These are phyloP conservation scores for Hippoglossus stenolepis DNA, from an alignment of 2,113 vertebrate genomes.

Conservation along the genomic window DNA sequence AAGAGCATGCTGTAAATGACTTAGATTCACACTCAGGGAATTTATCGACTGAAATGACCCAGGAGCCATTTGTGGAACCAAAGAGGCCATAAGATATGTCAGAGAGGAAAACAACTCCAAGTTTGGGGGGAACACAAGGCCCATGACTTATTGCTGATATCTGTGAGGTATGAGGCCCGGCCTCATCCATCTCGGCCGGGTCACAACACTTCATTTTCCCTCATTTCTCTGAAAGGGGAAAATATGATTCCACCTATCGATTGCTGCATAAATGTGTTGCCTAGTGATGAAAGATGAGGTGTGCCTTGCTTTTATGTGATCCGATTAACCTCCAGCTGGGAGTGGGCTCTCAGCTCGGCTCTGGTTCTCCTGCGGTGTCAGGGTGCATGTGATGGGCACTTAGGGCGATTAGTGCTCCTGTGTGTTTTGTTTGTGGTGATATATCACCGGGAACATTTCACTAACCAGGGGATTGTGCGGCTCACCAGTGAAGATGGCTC, in stretches of 20 bases:
- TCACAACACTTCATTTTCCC: slow-evolving; percentile 71
- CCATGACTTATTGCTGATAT: slow-evolving; percentile 48
- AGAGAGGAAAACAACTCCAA: slow-evolving; percentile 55
- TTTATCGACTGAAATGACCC: slow-evolving; percentile 56
- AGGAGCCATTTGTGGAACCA: slow-evolving; percentile 34
- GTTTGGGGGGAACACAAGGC: slow-evolving; percentile 33
- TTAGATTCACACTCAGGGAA: slow-evolving; percentile 27
- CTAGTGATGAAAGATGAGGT: slow-evolving; percentile 79
- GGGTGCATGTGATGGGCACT: slow-evolving; percentile 67
- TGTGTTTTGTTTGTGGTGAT: slow-evolving; percentile 69
- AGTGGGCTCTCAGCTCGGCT: slow-evolving; percentile 45
- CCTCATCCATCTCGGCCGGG: slow-evolving; percentile 62
- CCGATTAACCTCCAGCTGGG: slow-evolving; percentile 74
- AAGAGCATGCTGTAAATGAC: slow-evolving; percentile 31
- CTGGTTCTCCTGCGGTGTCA: slow-evolving; percentile 61
- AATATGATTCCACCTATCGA: slow-evolving; percentile 78
- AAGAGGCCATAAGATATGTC: slow-evolving; percentile 42
- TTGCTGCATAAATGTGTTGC: slow-evolving; percentile 76
- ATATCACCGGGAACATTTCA: slow-evolving; percentile 50
- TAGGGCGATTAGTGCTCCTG: slow-evolving; percentile 71
- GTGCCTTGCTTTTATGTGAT: slow-evolving; percentile 76
- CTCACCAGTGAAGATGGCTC: slow-evolving; percentile 30
- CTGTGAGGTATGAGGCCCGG: slow-evolving; percentile 45
- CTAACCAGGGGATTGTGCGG: slow-evolving; percentile 60
- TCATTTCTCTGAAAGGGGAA: slow-evolving; percentile 77